A percentile compares a stretch with the other conserved stretches of the same genome.
Conservation (phyloP, 1,140 invertebrate genomes). For the Drosophila micromelanica region DNA sequence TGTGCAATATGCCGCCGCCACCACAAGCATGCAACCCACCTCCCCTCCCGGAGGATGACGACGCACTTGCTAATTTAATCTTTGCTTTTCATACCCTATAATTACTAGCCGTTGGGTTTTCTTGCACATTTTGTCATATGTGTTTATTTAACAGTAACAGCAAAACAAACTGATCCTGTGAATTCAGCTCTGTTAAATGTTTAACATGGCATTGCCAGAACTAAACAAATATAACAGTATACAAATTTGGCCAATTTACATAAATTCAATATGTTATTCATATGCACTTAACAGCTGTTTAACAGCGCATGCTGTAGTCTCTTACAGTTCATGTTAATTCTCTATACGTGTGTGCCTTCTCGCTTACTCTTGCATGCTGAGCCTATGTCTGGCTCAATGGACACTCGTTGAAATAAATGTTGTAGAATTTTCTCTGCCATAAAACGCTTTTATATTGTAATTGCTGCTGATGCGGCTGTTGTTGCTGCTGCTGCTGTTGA, state of each 20-base stretch:
- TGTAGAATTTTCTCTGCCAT: conserved; percentile 51
- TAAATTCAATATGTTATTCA: neutral
- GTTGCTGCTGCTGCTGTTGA: conserved; percentile 31
- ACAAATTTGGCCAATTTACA: conserved; percentile 5
- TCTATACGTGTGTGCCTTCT: conserved; percentile 2
- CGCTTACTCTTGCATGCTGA: conserved; percentile 3
- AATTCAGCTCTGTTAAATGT: neutral
- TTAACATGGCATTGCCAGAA: conserved; percentile 1
- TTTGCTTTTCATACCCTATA: conserved; percentile 40
- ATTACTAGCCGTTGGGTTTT: neutral
- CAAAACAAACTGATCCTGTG: no score
- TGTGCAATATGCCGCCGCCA: conserved; percentile 60
- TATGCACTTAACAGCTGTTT: neutral
- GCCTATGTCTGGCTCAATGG: conserved; percentile 52
- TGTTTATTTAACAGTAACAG: no score
- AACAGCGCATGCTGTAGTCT: conserved; percentile 6
- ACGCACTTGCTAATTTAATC: conserved; percentile 76
- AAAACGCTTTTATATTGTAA: conserved; percentile 51
- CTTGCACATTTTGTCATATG: neutral
- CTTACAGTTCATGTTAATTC: neutral
- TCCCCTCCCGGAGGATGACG: conserved; percentile 1
- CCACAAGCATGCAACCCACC: neutral
- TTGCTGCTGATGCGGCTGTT: conserved; percentile 27
- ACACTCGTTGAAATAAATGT: conserved; percentile 66
- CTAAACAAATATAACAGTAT: neutral